Percentiles rank a stretch among this genome's conserved stretches.
Conservation (phyloP, 2,888 invertebrate genomes). For the Elegia similella region DNA sequence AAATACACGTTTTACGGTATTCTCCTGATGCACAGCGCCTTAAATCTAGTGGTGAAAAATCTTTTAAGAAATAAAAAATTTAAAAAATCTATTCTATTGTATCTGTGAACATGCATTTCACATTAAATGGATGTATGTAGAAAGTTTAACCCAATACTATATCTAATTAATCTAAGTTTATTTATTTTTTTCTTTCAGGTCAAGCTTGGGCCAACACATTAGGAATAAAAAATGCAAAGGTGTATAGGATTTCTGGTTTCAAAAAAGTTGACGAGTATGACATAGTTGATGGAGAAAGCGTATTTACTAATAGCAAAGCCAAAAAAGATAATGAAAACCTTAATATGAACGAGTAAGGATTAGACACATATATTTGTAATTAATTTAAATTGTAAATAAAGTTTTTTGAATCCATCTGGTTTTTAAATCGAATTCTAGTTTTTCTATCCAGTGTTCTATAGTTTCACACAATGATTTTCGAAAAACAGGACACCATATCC, state of each 20-base stretch:
- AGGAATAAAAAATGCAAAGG: slow-evolving; percentile 80
- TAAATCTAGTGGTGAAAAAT: too few relatives aligned
- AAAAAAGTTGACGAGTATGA: slow-evolving; percentile 71
- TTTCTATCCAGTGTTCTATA: too few relatives aligned
- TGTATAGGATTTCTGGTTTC: slow-evolving; percentile 78
- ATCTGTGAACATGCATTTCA: too few relatives aligned
- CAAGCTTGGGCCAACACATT: slow-evolving; percentile 80
- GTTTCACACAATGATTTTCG: too few relatives aligned
- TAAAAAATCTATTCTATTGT: too few relatives aligned
- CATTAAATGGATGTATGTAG: too few relatives aligned
- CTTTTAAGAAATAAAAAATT: too few relatives aligned
- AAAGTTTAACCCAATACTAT: too few relatives aligned
- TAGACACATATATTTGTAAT: neutral
- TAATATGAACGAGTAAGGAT: slow-evolving; percentile 17
- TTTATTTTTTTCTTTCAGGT: slow-evolving; percentile 59
- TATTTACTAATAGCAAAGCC: neutral
- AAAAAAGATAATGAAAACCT: slow-evolving; percentile 26
- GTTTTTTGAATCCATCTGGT: neutral
- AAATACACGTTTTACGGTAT: too few relatives aligned
- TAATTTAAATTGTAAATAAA: slow-evolving; percentile 1
- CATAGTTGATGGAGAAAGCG: slow-evolving; percentile 58
- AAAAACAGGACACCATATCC: too few relatives aligned
- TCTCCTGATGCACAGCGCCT: too few relatives aligned
- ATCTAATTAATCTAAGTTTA: neutral
- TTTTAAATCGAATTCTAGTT: too few relatives aligned